Percentiles rank a stretch among this genome's conserved stretches.
These are phyloP conservation scores for Crambe crambe DNA, from an alignment of 37 sponge, comb jelly and placozoan genomes.

Conservation along the genomic window DNA sequence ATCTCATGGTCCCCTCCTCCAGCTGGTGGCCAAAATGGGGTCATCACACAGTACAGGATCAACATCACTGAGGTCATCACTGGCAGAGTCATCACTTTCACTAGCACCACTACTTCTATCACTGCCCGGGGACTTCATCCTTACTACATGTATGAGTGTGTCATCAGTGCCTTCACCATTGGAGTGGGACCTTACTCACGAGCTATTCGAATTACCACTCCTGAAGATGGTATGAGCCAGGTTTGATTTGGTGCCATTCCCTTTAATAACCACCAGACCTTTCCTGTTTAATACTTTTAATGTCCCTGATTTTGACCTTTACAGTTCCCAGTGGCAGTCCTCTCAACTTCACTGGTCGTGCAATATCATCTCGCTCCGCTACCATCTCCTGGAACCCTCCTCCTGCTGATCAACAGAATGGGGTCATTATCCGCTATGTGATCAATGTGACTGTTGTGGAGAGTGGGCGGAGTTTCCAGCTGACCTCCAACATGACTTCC, in stretches of 20 bases:
- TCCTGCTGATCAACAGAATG: slow-evolving; percentile 1
- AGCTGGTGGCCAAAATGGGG: slow-evolving; percentile 20
- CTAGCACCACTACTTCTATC: slow-evolving; percentile 11
- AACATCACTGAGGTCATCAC: slow-evolving; percentile 26
- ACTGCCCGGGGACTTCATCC: slow-evolving; percentile 25
- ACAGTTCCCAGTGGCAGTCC: neutral
- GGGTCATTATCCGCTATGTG: neutral
- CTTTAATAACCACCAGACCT: no score
- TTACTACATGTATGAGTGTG: slow-evolving; percentile 30
- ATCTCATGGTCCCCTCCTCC: slow-evolving; percentile 33
- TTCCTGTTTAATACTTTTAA: no score
- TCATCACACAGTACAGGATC: slow-evolving; percentile 37
- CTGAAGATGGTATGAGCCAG: slow-evolving; percentile 52
- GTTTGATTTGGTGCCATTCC: no score
- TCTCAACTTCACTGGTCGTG: neutral
- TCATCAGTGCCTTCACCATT: slow-evolving; percentile 30
- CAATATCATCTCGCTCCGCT: neutral
- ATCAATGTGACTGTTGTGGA: slow-evolving; percentile 1
- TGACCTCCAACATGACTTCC: neutral
- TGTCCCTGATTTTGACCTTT: neutral
- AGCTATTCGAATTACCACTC: slow-evolving; percentile 11
- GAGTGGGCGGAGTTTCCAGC: neutral
- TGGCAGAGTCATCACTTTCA: neutral
- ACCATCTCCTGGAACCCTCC: neutral
- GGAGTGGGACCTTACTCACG: slow-evolving; percentile 40